Conservation (phyloP, 2,797 vertebrate genomes). For the Alcedo quadribrachys region DNA sequence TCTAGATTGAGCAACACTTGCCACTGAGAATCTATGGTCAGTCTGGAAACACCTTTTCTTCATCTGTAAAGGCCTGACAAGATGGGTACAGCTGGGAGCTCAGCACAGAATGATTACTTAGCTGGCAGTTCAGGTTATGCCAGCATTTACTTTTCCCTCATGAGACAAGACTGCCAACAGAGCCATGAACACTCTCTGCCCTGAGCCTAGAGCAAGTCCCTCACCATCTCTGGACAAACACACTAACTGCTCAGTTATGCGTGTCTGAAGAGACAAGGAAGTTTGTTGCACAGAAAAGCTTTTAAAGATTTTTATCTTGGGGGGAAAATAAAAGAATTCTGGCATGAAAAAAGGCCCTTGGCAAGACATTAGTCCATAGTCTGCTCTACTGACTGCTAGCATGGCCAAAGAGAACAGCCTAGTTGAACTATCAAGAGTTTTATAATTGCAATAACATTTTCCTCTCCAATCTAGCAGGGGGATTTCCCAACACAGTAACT, state of each 20-base stretch:
- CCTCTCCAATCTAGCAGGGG: background rate
- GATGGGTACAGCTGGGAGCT: background rate
- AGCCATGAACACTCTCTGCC: background rate
- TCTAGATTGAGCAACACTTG: background rate
- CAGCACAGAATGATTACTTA: background rate
- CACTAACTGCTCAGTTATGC: background rate
- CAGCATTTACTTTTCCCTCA: background rate
- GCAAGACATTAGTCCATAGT: background rate
- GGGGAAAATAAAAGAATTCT: background rate
- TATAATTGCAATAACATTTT: background rate
- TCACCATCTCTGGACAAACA: background rate
- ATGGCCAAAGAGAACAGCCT: constrained; percentile 19
- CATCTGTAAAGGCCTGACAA: background rate
- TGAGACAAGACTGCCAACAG: background rate
- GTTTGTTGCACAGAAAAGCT: background rate
- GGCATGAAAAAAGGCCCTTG: background rate
- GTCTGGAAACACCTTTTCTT: background rate
- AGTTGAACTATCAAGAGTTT: constrained; percentile 19
- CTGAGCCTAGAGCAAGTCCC: background rate
- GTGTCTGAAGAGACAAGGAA: background rate
- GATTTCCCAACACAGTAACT: background rate
- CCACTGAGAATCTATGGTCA: background rate
- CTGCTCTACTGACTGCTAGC: background rate
- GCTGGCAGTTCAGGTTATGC: background rate
- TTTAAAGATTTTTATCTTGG: background rate